Base-by-base conservation (phyloP, 2,888 invertebrate genomes). In the Galeruca laticollis region DNA sequence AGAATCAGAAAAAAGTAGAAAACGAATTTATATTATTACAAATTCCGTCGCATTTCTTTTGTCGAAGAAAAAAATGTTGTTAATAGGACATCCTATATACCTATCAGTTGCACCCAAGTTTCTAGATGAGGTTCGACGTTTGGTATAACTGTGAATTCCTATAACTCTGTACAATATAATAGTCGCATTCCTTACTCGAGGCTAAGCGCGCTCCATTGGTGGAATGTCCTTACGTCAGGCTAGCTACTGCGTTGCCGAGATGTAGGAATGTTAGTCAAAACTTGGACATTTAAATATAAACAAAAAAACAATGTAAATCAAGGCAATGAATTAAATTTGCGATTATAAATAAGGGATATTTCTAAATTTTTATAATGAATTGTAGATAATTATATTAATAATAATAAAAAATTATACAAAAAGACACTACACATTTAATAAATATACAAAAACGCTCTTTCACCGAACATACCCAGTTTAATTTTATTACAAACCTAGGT, bases 171-270 rank as follows among this genome's bases (percentile, higher is more conserved):
- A 70, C 70, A 60, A 40, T 67, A 62, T 70, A 69, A 69, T 77
- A 80, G 82, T 83, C 83, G 84, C 85, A 85, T 86, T 85, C 85
- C 85, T 81, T 81, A 82, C 82, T 80, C 80, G 82, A 82, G 82
- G 83, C 82, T 82, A 80, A 78, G 76, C 75, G 76, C 79, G 75
- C 79, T 86, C 87, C 87, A 90, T 90, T 90, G 90, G 90, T 87
- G 85, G 88, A 87, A 88, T 88, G 88, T 68, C 67, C 89, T 92
- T 92, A 92, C 92, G 92, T 92, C 92, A 92, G 89, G 88, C 76
- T 73, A 75, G 78, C 82, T 68, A 35, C 71, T 21, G 18, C 37
- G 60, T 68, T 71, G 71, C 57, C 71, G 35, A 13, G 11, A 37
- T n/a, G 18, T 31, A 31, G 54, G 31, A 63, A 52, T 62, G 31